These are phyloP conservation scores for Corydoras sp. DNA, from an alignment of 2,113 vertebrate species.

Conservation along the genomic window DNA sequence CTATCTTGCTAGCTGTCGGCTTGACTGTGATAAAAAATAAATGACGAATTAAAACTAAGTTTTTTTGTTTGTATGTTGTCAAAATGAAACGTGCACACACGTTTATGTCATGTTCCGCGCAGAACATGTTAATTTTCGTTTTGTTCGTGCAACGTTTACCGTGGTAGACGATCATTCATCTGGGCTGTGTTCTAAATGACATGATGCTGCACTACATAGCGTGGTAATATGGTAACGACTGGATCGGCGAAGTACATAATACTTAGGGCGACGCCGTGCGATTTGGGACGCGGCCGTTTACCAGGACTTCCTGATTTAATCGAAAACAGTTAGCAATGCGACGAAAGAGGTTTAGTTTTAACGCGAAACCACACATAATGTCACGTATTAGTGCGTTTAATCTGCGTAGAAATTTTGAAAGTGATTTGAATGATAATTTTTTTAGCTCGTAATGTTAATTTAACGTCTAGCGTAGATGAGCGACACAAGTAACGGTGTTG, in stretches of 20 bases:
- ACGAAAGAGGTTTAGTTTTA: too few species aligned
- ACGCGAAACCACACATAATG: too few species aligned
- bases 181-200: not conserved
- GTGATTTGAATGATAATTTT: too few species aligned
- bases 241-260: not conserved
- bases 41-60: too few species aligned
- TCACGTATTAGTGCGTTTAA: too few species aligned
- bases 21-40: too few species aligned
- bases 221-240: not conserved
- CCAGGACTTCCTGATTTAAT: not conserved
- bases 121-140: not conserved
- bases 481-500: too few species aligned
- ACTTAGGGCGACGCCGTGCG: not conserved
- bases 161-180: not conserved
- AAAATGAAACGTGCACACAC: not conserved
- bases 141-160: not conserved
- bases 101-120: not conserved
- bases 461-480: too few species aligned
- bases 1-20: slow-evolving; percentile 11
- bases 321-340: not conserved
- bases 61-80: too few species aligned
- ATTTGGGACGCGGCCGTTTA: not conserved
- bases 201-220: not conserved
- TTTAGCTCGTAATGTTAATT: too few species aligned
- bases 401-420: too few species aligned